phyloP scores from a whole-genome alignment of 2,113 vertebrate genomes.

The Deroptyus accipitrinus region DNA sequence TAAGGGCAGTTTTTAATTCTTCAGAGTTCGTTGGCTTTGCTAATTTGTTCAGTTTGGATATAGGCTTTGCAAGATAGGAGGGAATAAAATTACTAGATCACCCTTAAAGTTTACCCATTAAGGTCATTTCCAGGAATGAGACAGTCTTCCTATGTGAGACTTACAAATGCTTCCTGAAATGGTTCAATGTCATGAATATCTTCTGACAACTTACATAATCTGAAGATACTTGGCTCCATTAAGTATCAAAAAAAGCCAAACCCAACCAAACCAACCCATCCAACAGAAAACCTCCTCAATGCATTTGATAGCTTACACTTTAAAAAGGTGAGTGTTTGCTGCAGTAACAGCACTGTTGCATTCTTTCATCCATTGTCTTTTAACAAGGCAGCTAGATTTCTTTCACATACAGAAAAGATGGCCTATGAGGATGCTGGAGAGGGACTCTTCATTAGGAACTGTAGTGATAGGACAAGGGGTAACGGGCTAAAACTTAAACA shows the following conservation, averaged over 20 bases:
- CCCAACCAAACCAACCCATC: too few relatives aligned
- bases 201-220: not conserved
- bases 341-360: not conserved
- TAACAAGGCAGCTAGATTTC: not conserved
- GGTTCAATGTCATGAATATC: not conserved
- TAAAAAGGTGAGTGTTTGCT: not conserved
- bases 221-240: not conserved
- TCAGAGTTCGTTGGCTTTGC: not conserved
- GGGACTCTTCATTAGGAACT: too few relatives aligned
- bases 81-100: not conserved
- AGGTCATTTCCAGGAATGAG: not conserved
- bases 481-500: too few relatives aligned
- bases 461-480: too few relatives aligned
- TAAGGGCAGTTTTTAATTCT: not conserved
- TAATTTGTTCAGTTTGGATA: not conserved
- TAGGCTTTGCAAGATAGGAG: not conserved
- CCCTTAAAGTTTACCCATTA: not conserved
- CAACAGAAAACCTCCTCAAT: too few relatives aligned
- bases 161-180: not conserved
- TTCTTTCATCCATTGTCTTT: not conserved
- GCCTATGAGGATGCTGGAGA: not conserved
- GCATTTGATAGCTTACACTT: not conserved
- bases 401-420: not conserved
- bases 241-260: not conserved
- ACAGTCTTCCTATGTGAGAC: not conserved